Conservation (phyloP, 2,113 vertebrate species). For the Pangasianodon hypophthalmus region DNA sequence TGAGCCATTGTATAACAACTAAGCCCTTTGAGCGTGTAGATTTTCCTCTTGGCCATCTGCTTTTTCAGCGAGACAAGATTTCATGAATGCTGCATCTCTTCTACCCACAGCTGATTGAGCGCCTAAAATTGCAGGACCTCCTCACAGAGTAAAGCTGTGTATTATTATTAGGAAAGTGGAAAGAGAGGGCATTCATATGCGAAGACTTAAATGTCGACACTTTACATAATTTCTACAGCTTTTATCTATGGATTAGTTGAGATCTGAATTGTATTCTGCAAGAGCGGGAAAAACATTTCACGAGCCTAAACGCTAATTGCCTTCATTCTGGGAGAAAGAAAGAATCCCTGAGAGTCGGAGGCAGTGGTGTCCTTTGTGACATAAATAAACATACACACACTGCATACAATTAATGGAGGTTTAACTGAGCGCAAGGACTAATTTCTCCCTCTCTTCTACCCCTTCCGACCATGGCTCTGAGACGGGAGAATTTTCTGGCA, state of each 20-base stretch:
- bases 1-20: slow-evolving; percentile 7
- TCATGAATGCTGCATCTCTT: background rate
- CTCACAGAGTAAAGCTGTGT: background rate
- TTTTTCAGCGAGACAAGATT: slow-evolving; percentile 1
- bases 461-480: slow-evolving; percentile 56
- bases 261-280: slow-evolving; percentile 40
- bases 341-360: slow-evolving; percentile 45
- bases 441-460: slow-evolving; percentile 54
- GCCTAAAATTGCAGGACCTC: background rate
- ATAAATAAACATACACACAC: slow-evolving; percentile 61
- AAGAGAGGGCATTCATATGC: slow-evolving; percentile 22
- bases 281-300: slow-evolving; percentile 44
- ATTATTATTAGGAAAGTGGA: background rate
- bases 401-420: slow-evolving; percentile 64
- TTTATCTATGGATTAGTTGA: slow-evolving; percentile 49
- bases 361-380: slow-evolving; percentile 55
- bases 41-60: slow-evolving; percentile 6
- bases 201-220: slow-evolving; percentile 38
- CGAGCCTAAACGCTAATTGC: slow-evolving; percentile 56
- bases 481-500: slow-evolving; percentile 68
- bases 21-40: background rate
- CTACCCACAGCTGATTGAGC: background rate
- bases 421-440: slow-evolving; percentile 54
- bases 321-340: slow-evolving; percentile 52
- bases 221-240: slow-evolving; percentile 50